A percentile compares a stretch with the other conserved stretches of the same genome.
phyloP scores from a whole-genome alignment of 2,797 vertebrate species.

The Molossus molossus region DNA sequence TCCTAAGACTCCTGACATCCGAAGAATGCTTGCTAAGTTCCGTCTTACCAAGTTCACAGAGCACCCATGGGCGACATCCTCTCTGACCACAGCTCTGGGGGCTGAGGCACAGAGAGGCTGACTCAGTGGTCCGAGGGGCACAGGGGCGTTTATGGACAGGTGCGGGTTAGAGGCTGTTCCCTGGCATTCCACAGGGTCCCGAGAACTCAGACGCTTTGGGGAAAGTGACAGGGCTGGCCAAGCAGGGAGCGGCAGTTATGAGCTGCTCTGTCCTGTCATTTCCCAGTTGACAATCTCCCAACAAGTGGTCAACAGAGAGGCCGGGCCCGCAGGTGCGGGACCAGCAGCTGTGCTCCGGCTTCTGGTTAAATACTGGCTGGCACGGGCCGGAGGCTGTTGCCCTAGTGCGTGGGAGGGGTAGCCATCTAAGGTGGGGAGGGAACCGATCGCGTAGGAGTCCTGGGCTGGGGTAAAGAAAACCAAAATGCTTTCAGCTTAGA shows the following conservation, averaged over 20 bases:
- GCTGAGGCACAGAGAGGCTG: neutral
- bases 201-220: neutral
- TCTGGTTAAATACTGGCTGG: neutral
- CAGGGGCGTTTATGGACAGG: neutral
- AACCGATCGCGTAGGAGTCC: neutral
- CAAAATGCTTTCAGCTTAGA: neutral
- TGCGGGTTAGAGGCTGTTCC: neutral
- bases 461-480: neutral
- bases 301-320: neutral
- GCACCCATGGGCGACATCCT: neutral
- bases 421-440: neutral
- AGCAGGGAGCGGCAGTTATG: neutral
- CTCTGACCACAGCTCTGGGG: slow-evolving; percentile 27
- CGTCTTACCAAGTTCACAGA: neutral
- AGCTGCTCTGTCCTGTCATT: neutral
- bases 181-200: neutral
- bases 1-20: neutral
- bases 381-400: too few species aligned
- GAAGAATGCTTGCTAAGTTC: slow-evolving; percentile 1
- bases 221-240: neutral
- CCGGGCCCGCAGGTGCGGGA: neutral
- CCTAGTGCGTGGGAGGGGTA: neutral
- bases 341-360: neutral
- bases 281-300: neutral
- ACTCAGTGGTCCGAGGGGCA: neutral